These are phyloP conservation scores for Bufo bufo DNA, from an alignment of 2,113 vertebrate species.

Conservation along the genomic window DNA sequence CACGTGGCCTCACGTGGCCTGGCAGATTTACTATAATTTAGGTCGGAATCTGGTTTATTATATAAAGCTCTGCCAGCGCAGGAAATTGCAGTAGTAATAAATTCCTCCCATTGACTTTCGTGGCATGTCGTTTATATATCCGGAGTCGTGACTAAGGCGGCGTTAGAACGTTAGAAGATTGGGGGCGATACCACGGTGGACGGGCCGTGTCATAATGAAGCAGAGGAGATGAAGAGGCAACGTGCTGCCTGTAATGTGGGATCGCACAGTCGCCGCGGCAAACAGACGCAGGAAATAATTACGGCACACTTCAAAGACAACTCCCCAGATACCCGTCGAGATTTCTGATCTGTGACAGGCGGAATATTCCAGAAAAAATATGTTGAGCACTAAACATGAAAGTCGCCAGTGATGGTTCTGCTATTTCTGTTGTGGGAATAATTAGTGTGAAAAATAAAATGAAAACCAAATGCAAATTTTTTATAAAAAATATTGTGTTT, in stretches of 20 bases:
- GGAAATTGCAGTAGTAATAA: no score
- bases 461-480: not conserved
- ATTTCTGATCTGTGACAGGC: slow-evolving; percentile 41
- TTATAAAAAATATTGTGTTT: not conserved
- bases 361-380: slow-evolving; percentile 22
- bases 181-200: not conserved
- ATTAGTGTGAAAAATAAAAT: not conserved
- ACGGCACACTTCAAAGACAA: slow-evolving; percentile 47
- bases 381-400: slow-evolving; percentile 33
- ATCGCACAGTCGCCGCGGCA: slow-evolving; percentile 1
- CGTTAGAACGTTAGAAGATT: slow-evolving; percentile 24
- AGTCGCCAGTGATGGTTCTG: not conserved
- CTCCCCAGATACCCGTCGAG: slow-evolving; percentile 10
- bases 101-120: no score
- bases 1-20: no score
- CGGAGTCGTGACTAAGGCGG: not conserved
- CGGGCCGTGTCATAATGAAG: not conserved
- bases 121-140: not conserved
- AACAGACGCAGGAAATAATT: slow-evolving; percentile 40
- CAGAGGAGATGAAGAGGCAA: not conserved
- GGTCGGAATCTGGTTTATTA: no score
- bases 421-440: slow-evolving; percentile 2
- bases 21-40: no score
- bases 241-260: not conserved
- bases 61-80: no score